Conservation (phyloP, 2,797 vertebrate genomes). For the Paguma larvata region DNA sequence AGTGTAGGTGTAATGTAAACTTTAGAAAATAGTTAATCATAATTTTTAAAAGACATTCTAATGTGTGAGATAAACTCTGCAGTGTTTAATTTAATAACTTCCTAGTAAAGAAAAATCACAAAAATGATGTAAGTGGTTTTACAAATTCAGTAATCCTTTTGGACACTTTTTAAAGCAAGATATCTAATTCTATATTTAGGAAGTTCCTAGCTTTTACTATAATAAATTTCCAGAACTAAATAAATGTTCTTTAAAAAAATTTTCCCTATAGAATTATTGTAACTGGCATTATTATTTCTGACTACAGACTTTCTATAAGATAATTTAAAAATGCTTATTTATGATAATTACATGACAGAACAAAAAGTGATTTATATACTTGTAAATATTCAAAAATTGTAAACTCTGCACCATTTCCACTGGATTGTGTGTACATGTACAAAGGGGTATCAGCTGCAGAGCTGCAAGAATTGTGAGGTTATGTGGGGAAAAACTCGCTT, state of each 20-base stretch:
- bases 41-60: neutral
- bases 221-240: neutral
- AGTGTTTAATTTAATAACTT: neutral
- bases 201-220: neutral
- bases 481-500: neutral
- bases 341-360: neutral
- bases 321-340: neutral
- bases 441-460: neutral
- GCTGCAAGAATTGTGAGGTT: neutral
- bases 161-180: too few species aligned
- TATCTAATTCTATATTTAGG: too few species aligned
- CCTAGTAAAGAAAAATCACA: neutral
- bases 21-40: neutral
- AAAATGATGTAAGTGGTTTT: neutral
- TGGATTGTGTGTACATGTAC: neutral
- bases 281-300: neutral
- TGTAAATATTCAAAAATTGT: neutral
- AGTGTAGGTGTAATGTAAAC: neutral
- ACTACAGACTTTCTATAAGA: neutral
- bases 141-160: neutral
- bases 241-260: neutral
- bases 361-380: neutral
- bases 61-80: neutral
- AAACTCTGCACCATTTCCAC: neutral
- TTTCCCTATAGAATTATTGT: neutral